Conservation (phyloP, 1,140 invertebrate genomes). For the Lethrus apterus region DNA sequence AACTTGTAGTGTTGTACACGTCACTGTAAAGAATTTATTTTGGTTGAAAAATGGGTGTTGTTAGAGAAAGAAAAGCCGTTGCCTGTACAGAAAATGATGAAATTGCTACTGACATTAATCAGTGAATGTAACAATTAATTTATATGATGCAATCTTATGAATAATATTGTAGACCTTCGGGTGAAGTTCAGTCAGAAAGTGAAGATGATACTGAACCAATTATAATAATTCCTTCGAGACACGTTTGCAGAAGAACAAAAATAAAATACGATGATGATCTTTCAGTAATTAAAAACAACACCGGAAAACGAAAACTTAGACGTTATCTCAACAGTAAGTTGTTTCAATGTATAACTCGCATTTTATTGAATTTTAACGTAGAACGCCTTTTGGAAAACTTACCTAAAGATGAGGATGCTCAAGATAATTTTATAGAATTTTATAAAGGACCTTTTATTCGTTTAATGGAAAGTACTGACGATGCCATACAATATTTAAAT, state of each 20-base stretch:
- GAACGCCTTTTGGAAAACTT: neutral
- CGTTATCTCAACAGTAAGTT: slow-evolving; percentile 58
- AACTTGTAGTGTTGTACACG: too few species aligned
- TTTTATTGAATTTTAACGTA: slow-evolving; percentile 11
- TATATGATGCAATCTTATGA: neutral
- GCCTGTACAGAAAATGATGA: neutral
- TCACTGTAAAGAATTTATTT: too few species aligned
- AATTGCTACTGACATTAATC: neutral
- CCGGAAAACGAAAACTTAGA: slow-evolving; percentile 67
- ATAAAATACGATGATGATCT: slow-evolving; percentile 59
- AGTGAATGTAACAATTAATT: neutral
- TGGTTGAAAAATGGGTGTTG: neutral
- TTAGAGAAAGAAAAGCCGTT: neutral
- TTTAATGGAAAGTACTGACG: slow-evolving; percentile 23
- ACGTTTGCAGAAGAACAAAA: neutral
- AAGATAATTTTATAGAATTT: slow-evolving; percentile 24
- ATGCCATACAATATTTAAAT: slow-evolving; percentile 31
- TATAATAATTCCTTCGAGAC: neutral
- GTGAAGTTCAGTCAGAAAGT: neutral
- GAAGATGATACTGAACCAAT: neutral
- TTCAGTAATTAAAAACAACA: slow-evolving; percentile 71
- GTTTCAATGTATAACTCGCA: neutral
- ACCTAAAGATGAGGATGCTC: slow-evolving; percentile 19
- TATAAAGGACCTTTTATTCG: slow-evolving; percentile 29
- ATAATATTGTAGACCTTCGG: too few species aligned